These are phyloP conservation scores for Ormyrus labotus DNA, from an alignment of 2,888 invertebrate genomes.

Conservation along the genomic window DNA sequence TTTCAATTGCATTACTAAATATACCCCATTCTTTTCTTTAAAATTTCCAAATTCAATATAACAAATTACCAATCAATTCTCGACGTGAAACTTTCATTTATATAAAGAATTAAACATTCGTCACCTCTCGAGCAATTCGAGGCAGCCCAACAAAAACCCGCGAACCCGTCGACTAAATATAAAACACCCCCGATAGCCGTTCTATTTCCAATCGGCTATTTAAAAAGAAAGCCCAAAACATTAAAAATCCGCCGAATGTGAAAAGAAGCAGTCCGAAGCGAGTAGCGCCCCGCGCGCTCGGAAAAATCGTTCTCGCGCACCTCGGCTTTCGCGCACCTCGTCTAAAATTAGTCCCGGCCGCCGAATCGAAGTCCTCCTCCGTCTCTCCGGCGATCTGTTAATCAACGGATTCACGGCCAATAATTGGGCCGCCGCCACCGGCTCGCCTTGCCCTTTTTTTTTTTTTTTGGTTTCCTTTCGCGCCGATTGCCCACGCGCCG, in stretches of 20 bases:
- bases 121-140: neutral
- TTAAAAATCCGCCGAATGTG: too few relatives aligned
- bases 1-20: neutral
- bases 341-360: constrained; percentile 47
- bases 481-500: too few relatives aligned
- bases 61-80: too few relatives aligned
- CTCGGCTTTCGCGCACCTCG: constrained; percentile 1
- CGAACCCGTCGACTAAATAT: neutral
- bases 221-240: neutral
- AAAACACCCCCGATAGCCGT: neutral
- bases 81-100: neutral
- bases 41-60: too few relatives aligned
- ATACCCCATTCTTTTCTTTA: too few relatives aligned
- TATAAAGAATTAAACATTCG: neutral
- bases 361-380: too few relatives aligned
- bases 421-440: constrained; percentile 8
- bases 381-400: neutral
- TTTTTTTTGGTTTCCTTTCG: too few relatives aligned
- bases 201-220: constrained; percentile 45
- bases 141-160: neutral
- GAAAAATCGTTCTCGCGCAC: too few relatives aligned
- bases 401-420: constrained; percentile 45
- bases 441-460: too few relatives aligned
- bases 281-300: too few relatives aligned
- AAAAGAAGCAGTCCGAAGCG: too few relatives aligned